Base-by-base conservation (phyloP, 1,140 invertebrate genomes). In the Wiebesia pumilae region DNA sequence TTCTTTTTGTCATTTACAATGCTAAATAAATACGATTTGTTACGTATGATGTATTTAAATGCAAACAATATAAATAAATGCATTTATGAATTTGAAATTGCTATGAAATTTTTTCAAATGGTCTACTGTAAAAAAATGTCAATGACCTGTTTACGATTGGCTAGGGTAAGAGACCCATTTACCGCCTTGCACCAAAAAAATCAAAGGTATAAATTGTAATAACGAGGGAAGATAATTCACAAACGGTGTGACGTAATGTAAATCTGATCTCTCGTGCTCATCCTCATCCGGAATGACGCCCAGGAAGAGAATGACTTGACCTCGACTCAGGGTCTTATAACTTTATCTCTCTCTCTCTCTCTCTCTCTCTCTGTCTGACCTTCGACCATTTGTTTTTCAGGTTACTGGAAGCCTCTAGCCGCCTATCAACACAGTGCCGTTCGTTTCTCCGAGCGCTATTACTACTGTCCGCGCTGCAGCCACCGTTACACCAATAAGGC, bases 401-500 rank as follows among this genome's bases (percentile, higher is more conserved):
- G 33, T 73, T 73, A 40, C 40, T 75, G 65, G 65, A 87, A 83
- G 30, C n/a, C 30, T 7, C 0, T 38, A 0, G 10, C 10, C 7
- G 6, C 1, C 3, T 0, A 14, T 35, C 51, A 4, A 9, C 38
- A 40, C 3, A 0, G 0, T 6, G 0, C 33, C 21, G 14, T 9
- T 4, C 1, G 24, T 6, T 24, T 47, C 9, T 0, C 33, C 7
- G 67, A 43, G 16, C 51, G 79, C 10, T 87, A 83, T 65, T 87
- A 79, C 65, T 83, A 69, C 35, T 87, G 86, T 21, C 88, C 87
- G 10, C 84, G 89, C 33, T 91, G 90, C 73, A 62, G 88, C 73
- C 88, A 86, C n/a, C 88, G 88, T 0, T 90, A 89, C 78, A 89
- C 89, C n/a, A 84, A 86, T 90, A 90, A 88, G 51, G 88, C 81